A percentile compares a stretch with the other conserved stretches of the same genome.
Evolutionary conservation across 2,797 vertebrate species (phyloP).

Genomic region (Oreortyx pictus): DNA sequence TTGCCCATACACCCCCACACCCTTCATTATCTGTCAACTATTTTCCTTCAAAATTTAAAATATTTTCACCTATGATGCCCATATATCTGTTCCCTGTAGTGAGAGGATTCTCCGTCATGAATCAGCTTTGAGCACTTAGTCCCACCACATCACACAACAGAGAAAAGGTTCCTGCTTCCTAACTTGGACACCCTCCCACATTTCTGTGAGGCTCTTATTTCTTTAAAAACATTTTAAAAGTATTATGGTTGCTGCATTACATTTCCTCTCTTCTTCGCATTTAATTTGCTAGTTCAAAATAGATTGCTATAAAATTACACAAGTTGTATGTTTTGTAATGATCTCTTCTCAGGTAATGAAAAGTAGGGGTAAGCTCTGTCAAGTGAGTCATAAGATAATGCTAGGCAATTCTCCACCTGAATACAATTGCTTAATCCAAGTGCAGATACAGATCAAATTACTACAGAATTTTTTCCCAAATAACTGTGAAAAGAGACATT

Average conservation of each 20-base stretch:
- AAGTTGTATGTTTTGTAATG: conserved; percentile 71
- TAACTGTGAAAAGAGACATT: conserved; percentile 54
- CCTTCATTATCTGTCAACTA: neutral
- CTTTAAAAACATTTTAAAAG: conserved; percentile 57
- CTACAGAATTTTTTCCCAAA: conserved; percentile 41
- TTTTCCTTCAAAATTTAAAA: neutral
- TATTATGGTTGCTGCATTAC: conserved; percentile 36
- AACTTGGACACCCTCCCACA: neutral
- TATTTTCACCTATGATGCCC: neutral
- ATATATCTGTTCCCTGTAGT: neutral
- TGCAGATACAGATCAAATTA: conserved; percentile 59
- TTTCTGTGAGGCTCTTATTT: neutral
- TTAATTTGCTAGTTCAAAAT: conserved; percentile 71
- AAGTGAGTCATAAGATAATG: conserved; percentile 73
- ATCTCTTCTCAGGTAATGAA: conserved; percentile 70
- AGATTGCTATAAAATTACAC: conserved; percentile 71
- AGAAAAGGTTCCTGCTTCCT: neutral
- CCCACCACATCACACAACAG: neutral
- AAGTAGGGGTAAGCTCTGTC: conserved; percentile 70
- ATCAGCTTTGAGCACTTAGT: neutral
- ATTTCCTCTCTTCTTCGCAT: conserved; percentile 57
- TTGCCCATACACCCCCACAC: neutral
- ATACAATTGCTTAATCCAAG: conserved; percentile 59
- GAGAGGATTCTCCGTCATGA: neutral
- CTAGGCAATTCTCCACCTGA: conserved; percentile 66